These are phyloP conservation scores for Hypomecis atomaria DNA, from an alignment of 2,888 invertebrate species.

Conservation along the genomic window DNA sequence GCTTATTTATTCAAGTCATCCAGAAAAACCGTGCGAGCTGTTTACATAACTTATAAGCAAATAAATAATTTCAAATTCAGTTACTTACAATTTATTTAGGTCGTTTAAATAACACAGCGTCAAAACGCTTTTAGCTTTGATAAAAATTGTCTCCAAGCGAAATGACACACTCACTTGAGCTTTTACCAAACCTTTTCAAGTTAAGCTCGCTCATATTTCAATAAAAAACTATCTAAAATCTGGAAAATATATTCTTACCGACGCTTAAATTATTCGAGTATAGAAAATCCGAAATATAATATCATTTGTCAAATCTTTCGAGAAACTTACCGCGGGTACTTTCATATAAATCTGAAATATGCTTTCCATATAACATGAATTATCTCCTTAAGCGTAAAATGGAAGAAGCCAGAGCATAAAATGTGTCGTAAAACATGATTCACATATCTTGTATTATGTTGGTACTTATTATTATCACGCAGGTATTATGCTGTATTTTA, in stretches of 20 bases:
- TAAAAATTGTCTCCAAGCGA: neutral
- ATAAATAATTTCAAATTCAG: no score
- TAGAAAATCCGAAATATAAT: slow-evolving; percentile 42
- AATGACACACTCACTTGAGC: neutral
- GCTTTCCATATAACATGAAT: slow-evolving; percentile 55
- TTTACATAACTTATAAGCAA: no score
- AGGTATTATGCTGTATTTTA: slow-evolving; percentile 70
- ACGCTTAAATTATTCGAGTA: slow-evolving; percentile 32
- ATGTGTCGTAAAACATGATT: slow-evolving; percentile 68
- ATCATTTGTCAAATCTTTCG: slow-evolving; percentile 48
- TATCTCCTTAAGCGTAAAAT: slow-evolving; percentile 60
- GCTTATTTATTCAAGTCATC: no score
- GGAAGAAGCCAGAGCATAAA: slow-evolving; percentile 63
- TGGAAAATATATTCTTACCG: slow-evolving; percentile 16
- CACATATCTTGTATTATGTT: slow-evolving; percentile 59
- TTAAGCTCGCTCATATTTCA: slow-evolving; percentile 13
- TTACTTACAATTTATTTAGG: no score
- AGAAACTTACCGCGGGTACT: slow-evolving; percentile 49
- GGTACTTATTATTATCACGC: slow-evolving; percentile 56
- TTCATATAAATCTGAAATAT: slow-evolving; percentile 55
- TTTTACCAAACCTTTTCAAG: slow-evolving; percentile 5
- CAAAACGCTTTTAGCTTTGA: no score
- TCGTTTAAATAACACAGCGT: no score
- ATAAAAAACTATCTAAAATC: slow-evolving; percentile 6
- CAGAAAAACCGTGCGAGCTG: no score